phyloP scores from a whole-genome alignment of 2,797 vertebrate genomes.

The Falco concolor region DNA sequence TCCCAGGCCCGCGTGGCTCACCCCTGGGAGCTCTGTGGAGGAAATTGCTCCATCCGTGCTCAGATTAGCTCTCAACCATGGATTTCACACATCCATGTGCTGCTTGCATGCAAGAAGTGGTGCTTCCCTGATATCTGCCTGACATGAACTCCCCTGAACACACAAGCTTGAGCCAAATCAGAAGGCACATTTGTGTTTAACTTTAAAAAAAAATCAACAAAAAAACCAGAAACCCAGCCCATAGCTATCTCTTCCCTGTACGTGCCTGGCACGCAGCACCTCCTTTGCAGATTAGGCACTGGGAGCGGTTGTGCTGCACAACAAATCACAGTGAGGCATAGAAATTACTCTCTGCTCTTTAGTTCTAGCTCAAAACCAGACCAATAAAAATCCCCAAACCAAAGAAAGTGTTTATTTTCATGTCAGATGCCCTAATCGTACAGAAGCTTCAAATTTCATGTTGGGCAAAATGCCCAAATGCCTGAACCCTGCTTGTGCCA shows the following conservation, averaged over 20 bases:
- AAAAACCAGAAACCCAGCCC: not conserved
- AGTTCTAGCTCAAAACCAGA: not conserved
- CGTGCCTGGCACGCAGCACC: not conserved
- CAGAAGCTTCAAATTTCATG: not conserved
- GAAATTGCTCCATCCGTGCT: not conserved
- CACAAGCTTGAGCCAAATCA: not conserved
- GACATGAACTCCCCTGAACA: not conserved
- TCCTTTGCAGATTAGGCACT: not conserved
- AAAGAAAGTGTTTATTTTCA: not conserved
- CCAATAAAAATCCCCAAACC: not conserved
- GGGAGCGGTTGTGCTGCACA: not conserved
- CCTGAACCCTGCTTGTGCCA: not conserved
- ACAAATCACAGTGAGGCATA: not conserved
- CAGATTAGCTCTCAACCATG: not conserved
- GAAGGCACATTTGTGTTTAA: not conserved
- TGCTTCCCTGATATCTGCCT: not conserved
- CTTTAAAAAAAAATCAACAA: not conserved
- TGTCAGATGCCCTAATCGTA: not conserved
- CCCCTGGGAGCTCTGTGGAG: not conserved
- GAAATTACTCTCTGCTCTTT: not conserved
- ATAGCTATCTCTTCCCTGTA: not conserved
- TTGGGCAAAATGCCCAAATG: not conserved
- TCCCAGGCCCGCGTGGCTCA: not conserved
- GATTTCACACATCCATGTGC: not conserved
- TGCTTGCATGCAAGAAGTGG: accelerated